phyloP scores from a whole-genome alignment of 2,888 invertebrate genomes.

The Meghimatium bilineatum region DNA sequence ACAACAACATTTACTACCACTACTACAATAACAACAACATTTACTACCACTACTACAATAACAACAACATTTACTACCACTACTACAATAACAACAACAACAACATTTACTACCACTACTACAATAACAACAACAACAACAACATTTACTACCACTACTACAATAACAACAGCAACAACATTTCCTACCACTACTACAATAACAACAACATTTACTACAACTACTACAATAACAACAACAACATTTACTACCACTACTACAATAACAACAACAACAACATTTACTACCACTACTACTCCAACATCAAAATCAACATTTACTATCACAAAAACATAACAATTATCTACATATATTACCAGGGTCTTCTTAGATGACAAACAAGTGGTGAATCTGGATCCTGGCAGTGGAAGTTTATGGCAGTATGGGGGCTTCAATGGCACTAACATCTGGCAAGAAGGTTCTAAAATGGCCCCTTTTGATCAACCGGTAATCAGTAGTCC shows the following conservation, averaged over 20 bases:
- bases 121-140: too few relatives aligned
- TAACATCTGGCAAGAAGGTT: conserved; percentile 66
- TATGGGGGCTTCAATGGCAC: conserved; percentile 77
- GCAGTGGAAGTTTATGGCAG: conserved; percentile 83
- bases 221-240: background rate
- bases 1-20: too few relatives aligned
- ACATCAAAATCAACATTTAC: conserved; percentile 19
- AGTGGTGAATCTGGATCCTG: conserved; percentile 58
- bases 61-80: background rate
- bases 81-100: background rate
- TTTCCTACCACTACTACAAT: too few relatives aligned
- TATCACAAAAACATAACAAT: too few relatives aligned
- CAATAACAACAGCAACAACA: too few relatives aligned
- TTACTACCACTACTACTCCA: conserved; percentile 12
- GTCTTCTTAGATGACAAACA: conserved; percentile 64
- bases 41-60: too few relatives aligned
- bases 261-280: too few relatives aligned
- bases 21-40: conserved; percentile 23
- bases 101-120: too few relatives aligned
- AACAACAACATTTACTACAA: background rate
- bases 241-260: too few relatives aligned
- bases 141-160: too few relatives aligned
- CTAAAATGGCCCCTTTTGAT: conserved; percentile 70
- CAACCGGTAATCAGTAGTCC: conserved; percentile 49
- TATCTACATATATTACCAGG: too few relatives aligned